Conservation (phyloP, 92 coral and sea anemone species). For the Montipora capitata region DNA sequence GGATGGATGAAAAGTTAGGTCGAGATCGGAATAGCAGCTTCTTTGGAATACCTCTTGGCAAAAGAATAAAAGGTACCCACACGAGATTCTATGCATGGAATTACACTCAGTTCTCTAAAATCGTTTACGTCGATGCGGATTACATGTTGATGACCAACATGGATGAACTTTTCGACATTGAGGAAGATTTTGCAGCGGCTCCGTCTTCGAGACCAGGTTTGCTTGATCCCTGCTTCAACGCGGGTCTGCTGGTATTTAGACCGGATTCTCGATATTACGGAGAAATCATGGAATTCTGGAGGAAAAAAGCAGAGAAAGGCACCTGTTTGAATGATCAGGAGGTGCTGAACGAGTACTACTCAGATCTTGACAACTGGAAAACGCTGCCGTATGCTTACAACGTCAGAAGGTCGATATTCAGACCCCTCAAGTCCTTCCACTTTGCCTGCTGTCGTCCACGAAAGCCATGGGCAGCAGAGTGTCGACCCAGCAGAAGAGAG, state of each 20-base stretch:
- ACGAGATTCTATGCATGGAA: constrained; percentile 84
- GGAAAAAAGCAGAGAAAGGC: constrained; percentile 29
- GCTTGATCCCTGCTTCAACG: constrained; percentile 82
- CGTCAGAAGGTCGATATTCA: constrained; percentile 61
- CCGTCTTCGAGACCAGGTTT: constrained; percentile 79
- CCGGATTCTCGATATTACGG: constrained; percentile 39
- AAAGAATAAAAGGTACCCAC: constrained; percentile 80
- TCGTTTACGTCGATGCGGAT: constrained; percentile 83
- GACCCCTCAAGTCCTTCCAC: constrained; percentile 82
- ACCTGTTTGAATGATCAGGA: constrained; percentile 64
- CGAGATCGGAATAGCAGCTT: background rate
- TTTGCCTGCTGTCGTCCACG: constrained; percentile 74
- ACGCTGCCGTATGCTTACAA: constrained; percentile 75
- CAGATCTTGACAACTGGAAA: constrained; percentile 79
- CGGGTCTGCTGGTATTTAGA: constrained; percentile 73
- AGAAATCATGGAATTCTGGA: constrained; percentile 53
- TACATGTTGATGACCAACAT: constrained; percentile 76
- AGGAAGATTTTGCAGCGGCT: constrained; percentile 77
- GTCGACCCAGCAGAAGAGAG: constrained; percentile 80
- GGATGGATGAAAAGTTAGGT: constrained; percentile 79
- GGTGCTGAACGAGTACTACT: constrained; percentile 42
- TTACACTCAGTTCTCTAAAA: constrained; percentile 77
- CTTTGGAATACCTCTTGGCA: constrained; percentile 5
- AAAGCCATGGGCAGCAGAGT: constrained; percentile 74
- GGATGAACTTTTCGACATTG: constrained; percentile 75